Conservation (phyloP, 2,797 vertebrate genomes). For the Tachyglossus aculeatus region DNA sequence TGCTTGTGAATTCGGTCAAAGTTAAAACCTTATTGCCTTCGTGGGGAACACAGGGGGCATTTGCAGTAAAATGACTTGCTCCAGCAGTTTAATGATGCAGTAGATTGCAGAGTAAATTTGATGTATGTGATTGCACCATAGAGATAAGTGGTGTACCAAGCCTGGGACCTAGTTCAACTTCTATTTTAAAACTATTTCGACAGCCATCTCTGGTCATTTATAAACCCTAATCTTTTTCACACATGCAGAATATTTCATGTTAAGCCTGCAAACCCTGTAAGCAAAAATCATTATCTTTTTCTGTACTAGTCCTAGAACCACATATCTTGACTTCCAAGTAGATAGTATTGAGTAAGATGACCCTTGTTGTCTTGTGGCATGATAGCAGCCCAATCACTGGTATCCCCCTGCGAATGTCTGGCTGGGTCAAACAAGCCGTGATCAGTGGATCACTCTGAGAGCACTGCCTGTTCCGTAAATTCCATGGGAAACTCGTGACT, state of each 20-base stretch:
- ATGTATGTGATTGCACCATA: background rate
- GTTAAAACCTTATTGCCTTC: background rate
- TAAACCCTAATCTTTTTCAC: background rate
- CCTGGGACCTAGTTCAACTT: background rate
- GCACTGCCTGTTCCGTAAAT: too few relatives aligned
- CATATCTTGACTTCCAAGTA: too few relatives aligned
- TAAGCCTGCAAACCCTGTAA: background rate
- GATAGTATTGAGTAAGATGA: too few relatives aligned
- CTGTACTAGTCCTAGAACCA: background rate
- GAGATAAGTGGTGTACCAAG: background rate
- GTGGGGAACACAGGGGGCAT: background rate
- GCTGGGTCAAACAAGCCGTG: too few relatives aligned
- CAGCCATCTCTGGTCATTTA: background rate
- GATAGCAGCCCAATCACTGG: too few relatives aligned
- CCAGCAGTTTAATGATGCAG: background rate
- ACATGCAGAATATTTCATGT: background rate
- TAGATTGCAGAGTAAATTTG: accelerated
- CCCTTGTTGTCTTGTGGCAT: too few relatives aligned
- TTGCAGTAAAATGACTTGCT: background rate
- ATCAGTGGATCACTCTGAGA: too few relatives aligned
- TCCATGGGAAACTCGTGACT: too few relatives aligned
- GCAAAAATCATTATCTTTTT: background rate
- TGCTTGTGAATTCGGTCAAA: background rate
- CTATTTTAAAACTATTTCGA: background rate
- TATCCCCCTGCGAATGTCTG: too few relatives aligned